A percentile compares a stretch with the other conserved stretches of the same genome.
These are phyloP conservation scores for Pollenia griseotomentosa DNA, from an alignment of 2,888 invertebrate species.

Conservation along the genomic window DNA sequence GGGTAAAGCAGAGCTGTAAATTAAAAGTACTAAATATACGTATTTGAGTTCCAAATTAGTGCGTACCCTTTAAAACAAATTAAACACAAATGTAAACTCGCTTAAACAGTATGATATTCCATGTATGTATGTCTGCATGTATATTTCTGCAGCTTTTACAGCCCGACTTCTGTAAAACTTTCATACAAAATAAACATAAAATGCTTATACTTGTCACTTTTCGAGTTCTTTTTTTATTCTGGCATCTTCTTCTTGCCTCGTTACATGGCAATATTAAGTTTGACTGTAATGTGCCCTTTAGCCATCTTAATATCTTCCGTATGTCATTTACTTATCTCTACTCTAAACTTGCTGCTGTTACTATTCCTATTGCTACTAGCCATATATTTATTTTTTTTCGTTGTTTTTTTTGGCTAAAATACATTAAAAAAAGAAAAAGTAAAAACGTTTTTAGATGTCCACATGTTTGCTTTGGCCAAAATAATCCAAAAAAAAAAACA, in stretches of 20 bases:
- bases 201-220: constrained; percentile 61
- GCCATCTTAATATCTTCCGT: constrained; percentile 77
- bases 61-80: background rate
- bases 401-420: background rate
- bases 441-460: constrained; percentile 10
- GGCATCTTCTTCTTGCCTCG: background rate
- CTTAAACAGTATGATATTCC: background rate
- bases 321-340: constrained; percentile 81
- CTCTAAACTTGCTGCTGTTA: constrained; percentile 60
- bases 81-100: background rate
- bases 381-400: constrained; percentile 1
- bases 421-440: background rate
- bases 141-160: background rate
- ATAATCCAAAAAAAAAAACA: background rate
- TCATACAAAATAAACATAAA: constrained; percentile 61
- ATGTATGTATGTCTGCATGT: background rate
- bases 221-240: background rate
- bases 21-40: too few species aligned
- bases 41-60: too few species aligned
- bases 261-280: constrained; percentile 17
- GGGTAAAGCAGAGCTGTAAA: too few species aligned
- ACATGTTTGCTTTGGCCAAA: constrained; percentile 14
- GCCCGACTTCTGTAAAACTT: constrained; percentile 31
- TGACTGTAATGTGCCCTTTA: constrained; percentile 60
- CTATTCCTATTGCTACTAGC: background rate